These are phyloP conservation scores for Percopsis omiscomaycus DNA, from an alignment of 2,797 vertebrate species.

Conservation along the genomic window DNA sequence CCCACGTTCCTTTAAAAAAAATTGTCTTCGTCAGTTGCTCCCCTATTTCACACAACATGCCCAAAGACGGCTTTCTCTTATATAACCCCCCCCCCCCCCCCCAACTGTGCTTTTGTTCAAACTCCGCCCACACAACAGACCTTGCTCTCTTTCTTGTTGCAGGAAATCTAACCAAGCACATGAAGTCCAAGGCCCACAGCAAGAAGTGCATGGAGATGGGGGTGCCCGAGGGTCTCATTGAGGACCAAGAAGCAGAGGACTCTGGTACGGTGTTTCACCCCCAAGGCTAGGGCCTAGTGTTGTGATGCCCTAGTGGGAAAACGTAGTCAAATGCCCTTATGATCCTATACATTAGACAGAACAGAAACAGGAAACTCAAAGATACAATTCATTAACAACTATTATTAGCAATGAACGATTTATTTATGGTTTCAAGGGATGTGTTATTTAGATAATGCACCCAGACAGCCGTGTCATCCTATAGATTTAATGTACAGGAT, in stretches of 20 bases:
- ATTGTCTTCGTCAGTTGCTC: conserved; percentile 77
- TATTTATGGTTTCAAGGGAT: background rate
- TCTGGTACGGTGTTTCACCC: conserved; percentile 79
- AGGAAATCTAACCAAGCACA: conserved; percentile 99
- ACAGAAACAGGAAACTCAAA: background rate
- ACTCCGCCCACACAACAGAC: conserved; percentile 52
- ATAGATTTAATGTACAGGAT: conserved; percentile 29
- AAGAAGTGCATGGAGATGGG: conserved; percentile 99
- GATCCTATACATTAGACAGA: background rate
- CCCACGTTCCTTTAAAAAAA: conserved; percentile 76
- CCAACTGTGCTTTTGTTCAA: conserved; percentile 54
- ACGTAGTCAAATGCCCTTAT: background rate
- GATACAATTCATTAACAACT: too few species aligned
- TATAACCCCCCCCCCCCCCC: conserved; percentile 60
- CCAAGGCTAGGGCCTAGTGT: conserved; percentile 1
- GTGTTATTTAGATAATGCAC: background rate
- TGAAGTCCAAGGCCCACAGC: conserved; percentile 99
- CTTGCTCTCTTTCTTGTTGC: conserved; percentile 47
- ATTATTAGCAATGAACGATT: too few species aligned
- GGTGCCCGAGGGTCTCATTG: conserved; percentile 85
- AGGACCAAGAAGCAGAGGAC: conserved; percentile 95
- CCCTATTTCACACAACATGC: conserved; percentile 65
- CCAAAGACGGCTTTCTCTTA: conserved; percentile 61
- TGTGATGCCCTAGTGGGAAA: background rate
- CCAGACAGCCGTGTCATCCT: conserved; percentile 9